Base-by-base conservation (phyloP, 2,888 invertebrate species). In the Gortyna flavago region DNA sequence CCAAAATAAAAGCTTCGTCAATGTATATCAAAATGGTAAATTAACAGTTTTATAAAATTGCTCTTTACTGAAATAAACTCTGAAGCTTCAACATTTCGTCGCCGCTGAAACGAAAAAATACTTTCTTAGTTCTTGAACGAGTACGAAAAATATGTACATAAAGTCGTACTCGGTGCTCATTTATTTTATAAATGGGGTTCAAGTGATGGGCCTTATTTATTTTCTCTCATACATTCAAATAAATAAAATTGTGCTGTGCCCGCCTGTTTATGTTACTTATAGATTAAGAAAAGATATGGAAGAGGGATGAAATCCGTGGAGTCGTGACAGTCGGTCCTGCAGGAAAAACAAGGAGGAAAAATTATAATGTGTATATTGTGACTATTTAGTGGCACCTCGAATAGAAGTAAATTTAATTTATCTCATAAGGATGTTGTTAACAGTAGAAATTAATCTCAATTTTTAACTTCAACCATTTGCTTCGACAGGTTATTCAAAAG, bases 161-260 rank as follows among this genome's bases (percentile, higher is more conserved):
- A 81, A 84, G 69, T 75, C 68, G 76, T 70, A 76, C 73, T 68
- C 35, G 61, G 61, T 25, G 71, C 77, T 85, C 75, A 73, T 75
- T 77, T 71, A 64, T 57, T 66, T 77, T 68, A 82, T 77, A 77
- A 82, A 84, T 82, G 72, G 66, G 64, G 68, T 82, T 85, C 74
- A 72, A 85, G 83, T 68, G n/a, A n/a, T n/a, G 64, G 51, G 62
- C 25, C 76, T 64, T 79, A 65, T 69, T 64, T 85, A 59, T 67
- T 76, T 74, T 74, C 68, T 67, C 76, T 68, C 65, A 83, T 61
- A 77, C 64, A 81, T 85, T 81, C 77, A 81, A 81, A 77, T 81
- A 82, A 81, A 85, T 68, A 81, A 81, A 64, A 75, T 77, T 77
- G 78, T 16, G 67, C 35, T 59, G 18, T 71, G 38, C 70, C 35